phyloP scores from a whole-genome alignment of 2,113 vertebrate species.

The Austrofundulus limnaeus region DNA sequence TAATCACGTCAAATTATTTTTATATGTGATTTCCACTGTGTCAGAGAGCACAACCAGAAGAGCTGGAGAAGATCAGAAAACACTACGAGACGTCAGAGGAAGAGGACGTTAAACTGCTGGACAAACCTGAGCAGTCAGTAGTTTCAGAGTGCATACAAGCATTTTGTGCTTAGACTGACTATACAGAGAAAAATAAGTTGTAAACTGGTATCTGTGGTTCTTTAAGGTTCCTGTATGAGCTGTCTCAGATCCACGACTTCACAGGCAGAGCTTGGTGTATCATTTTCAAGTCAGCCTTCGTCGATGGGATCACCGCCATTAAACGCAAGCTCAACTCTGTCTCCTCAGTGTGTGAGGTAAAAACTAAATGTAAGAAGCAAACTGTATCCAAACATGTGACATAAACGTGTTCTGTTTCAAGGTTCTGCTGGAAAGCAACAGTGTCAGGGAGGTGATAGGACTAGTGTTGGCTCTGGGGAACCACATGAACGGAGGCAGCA shows the following conservation, averaged over 20 bases:
- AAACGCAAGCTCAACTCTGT: constrained; percentile 85
- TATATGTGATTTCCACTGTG: constrained; percentile 1
- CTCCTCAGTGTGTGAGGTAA: constrained; percentile 85
- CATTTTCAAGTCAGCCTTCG: constrained; percentile 90
- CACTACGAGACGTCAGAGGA: constrained; percentile 88
- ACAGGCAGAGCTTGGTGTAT: constrained; percentile 88
- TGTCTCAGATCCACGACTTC: constrained; percentile 95
- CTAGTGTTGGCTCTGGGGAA: constrained; percentile 95
- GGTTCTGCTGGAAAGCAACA: constrained; percentile 82
- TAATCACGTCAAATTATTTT: neutral
- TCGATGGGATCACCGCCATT: constrained; percentile 83
- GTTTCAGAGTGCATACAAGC: neutral
- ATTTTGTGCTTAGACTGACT: neutral
- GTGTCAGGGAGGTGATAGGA: constrained; percentile 87
- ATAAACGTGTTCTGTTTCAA: constrained; percentile 43
- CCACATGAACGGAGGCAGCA: constrained; percentile 95
- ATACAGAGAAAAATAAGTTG: neutral
- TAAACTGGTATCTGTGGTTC: neutral
- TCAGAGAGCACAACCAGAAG: constrained; percentile 92
- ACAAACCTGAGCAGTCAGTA: constrained; percentile 97
- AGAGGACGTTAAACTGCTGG: constrained; percentile 89
- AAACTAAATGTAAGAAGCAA: neutral
- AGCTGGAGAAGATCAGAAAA: constrained; percentile 88
- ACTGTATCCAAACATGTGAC: neutral
- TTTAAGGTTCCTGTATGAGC: constrained; percentile 91